Conservation (phyloP, 2,888 invertebrate genomes). For the Sphaerophoria rueppellii region DNA sequence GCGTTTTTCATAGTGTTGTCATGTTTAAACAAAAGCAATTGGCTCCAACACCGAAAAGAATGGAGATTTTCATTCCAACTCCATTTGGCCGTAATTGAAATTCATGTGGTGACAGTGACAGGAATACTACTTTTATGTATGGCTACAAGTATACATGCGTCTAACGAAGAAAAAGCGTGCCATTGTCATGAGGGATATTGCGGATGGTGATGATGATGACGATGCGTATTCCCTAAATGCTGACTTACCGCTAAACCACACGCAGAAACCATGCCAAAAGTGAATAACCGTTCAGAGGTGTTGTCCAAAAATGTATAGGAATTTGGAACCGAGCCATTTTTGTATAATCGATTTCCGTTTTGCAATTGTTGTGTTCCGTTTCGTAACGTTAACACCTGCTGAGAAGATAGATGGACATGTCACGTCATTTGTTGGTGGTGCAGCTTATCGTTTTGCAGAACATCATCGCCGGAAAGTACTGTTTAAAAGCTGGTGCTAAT, state of each 20-base stretch:
- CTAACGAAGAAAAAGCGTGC: constrained; percentile 45
- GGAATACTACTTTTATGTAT: constrained; percentile 46
- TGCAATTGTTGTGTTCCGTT: constrained; percentile 44
- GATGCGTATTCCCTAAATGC: constrained; percentile 38
- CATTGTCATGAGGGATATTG: constrained; percentile 1
- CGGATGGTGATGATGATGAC: neutral
- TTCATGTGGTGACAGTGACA: constrained; percentile 57
- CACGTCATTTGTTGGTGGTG: neutral
- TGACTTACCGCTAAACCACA: constrained; percentile 53
- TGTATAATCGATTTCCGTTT: constrained; percentile 67
- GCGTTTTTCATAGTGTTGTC: neutral
- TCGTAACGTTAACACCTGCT: constrained; percentile 54
- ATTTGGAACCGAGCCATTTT: constrained; percentile 17
- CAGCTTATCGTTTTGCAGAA: constrained; percentile 21
- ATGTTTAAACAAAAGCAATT: constrained; percentile 44
- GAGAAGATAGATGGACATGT: constrained; percentile 7
- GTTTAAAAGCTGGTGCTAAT: neutral
- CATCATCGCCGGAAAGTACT: constrained; percentile 51
- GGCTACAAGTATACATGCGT: neutral
- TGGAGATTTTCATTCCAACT: constrained; percentile 45
- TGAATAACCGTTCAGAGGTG: constrained; percentile 42
- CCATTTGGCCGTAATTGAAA: constrained; percentile 61
- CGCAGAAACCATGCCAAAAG: constrained; percentile 56
- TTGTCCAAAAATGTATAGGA: constrained; percentile 1
- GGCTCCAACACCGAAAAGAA: constrained; percentile 22